phyloP scores from a whole-genome alignment of 2,113 vertebrate genomes.

The Bagarius yarrelli region DNA sequence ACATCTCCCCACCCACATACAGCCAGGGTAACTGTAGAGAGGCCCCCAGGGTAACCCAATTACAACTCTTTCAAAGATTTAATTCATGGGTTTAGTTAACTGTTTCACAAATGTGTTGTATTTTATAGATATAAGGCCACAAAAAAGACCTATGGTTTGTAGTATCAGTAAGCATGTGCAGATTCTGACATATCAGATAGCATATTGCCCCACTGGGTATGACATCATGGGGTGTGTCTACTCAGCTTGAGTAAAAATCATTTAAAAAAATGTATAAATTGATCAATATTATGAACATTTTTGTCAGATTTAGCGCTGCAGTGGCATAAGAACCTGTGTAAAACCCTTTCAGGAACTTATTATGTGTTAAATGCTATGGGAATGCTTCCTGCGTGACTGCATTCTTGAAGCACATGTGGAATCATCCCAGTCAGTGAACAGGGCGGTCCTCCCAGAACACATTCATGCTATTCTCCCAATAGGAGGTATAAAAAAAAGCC shows the following conservation, averaged over 20 bases:
- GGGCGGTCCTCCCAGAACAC: no score
- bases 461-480: no score
- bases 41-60: neutral
- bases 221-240: neutral
- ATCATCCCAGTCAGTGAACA: no score
- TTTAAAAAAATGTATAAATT: neutral
- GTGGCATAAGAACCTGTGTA: neutral
- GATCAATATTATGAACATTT: neutral
- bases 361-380: no score
- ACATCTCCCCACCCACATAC: constrained; percentile 14
- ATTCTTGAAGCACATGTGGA: no score
- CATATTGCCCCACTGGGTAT: neutral
- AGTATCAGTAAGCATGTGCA: neutral
- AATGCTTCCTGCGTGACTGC: no score
- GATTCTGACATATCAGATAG: neutral
- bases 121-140: neutral
- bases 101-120: neutral
- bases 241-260: neutral
- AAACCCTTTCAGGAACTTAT: no score
- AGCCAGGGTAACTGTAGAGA: constrained; percentile 5
- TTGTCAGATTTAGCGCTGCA: neutral
- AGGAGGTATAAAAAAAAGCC: no score
- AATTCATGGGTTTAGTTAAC: neutral
- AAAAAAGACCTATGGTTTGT: neutral
- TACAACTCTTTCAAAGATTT: constrained; percentile 14